Evolutionary conservation across 2,888 invertebrate genomes (phyloP), one percentile per base, ranked within the genome.

Genomic region (Pristionchus fissidentatus): DNA sequence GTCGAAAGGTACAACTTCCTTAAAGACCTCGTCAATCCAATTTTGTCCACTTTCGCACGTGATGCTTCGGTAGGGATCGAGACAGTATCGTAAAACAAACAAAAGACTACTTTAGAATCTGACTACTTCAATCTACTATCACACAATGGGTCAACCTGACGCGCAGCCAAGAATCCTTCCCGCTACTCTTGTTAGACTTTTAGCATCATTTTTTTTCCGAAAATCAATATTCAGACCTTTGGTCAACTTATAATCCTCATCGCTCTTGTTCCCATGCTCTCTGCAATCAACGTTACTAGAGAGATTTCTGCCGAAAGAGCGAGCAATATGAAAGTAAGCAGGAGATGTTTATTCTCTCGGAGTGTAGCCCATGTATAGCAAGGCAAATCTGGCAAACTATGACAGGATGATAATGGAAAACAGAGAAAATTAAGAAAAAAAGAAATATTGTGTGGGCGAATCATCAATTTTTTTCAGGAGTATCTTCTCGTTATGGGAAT

Each of bases 401-500:
- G n/a, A n/a, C n/a, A n/a, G n/a, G n/a, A n/a, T n/a, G n/a, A n/a
- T n/a, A n/a, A n/a, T n/a, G n/a, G n/a, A n/a, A n/a, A n/a, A n/a
- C n/a, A n/a, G 4, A 4, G 55, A 55, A 15, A 55, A 55, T 55
- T 55, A 7, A 46, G 15, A 46, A 10, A 10, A 10, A 7, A 7
- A 46, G 46, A 7, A 7, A 46, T 15, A 7, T 46, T 46, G 7
- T 46, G 46, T 15, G 46, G 46, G 15, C 15, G 46, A 15, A 7
- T 46, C 46, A 46, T 15, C 7, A 46, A 46, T 46, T 46, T 41
- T 41, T 35, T 41, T 3, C 79, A 79, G 79, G 79, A 79, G 15
- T 79, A 79, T 19, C 79, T 79, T 0, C 57, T 79, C 15, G 79
- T 79, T n/a, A 79, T 79, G 79, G 79, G 79, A 5, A 79, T 79